These are phyloP conservation scores for Whitmania pigra DNA, from an alignment of 1,140 invertebrate species.

Conservation along the genomic window DNA sequence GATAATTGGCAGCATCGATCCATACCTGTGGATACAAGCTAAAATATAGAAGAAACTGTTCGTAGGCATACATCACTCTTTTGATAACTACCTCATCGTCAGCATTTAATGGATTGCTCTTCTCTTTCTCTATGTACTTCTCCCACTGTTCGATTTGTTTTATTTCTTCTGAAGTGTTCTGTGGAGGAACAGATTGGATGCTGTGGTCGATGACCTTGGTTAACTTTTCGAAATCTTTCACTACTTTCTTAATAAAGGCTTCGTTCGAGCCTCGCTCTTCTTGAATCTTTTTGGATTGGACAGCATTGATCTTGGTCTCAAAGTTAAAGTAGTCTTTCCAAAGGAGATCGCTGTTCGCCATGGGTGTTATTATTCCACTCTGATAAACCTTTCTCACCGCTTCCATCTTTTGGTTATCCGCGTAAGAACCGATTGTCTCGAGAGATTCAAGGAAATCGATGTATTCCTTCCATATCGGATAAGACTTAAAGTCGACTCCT, in stretches of 20 bases:
- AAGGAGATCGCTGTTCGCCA: slow-evolving; percentile 88
- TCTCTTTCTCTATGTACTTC: slow-evolving; percentile 95
- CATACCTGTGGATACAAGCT: slow-evolving; percentile 96
- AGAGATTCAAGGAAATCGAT: slow-evolving; percentile 92
- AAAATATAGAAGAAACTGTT: slow-evolving; percentile 86
- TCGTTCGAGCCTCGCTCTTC: slow-evolving; percentile 82
- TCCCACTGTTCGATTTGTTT: slow-evolving; percentile 97
- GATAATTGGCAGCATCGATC: slow-evolving; percentile 92
- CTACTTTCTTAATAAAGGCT: slow-evolving; percentile 87
- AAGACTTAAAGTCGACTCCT: slow-evolving; percentile 91
- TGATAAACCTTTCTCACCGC: slow-evolving; percentile 93
- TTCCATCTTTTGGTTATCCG: slow-evolving; percentile 96
- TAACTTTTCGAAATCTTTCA: slow-evolving; percentile 86
- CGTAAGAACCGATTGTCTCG: slow-evolving; percentile 92
- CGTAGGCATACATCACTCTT: slow-evolving; percentile 93
- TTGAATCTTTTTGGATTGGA: slow-evolving; percentile 86
- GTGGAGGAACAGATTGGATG: slow-evolving; percentile 82
- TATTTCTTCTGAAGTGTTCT: slow-evolving; percentile 71
- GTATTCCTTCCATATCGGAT: slow-evolving; percentile 93
- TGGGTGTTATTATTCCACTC: slow-evolving; percentile 84
- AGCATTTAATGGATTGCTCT: slow-evolving; percentile 84
- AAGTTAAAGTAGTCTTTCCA: slow-evolving; percentile 95
- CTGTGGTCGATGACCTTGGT: slow-evolving; percentile 87
- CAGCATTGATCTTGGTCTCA: slow-evolving; percentile 74
- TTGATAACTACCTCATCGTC: slow-evolving; percentile 81